Percentiles rank a stretch among this genome's conserved stretches.
Evolutionary conservation across 2,113 vertebrate genomes (phyloP).

Genomic region (Zapornia atra): DNA sequence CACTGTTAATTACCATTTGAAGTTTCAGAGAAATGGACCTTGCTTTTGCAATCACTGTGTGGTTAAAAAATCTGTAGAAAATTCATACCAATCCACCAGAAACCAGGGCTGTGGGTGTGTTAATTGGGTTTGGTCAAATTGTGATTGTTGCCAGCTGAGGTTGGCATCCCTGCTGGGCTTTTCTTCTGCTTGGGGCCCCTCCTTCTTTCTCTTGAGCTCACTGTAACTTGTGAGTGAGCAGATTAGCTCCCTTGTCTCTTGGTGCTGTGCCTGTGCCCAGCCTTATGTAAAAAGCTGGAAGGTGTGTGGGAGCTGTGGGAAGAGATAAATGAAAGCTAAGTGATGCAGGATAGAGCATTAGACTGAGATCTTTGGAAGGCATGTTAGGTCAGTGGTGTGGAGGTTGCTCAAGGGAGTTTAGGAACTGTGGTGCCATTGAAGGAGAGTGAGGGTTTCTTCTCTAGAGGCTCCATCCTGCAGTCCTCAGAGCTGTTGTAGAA

Average conservation of each 20-base stretch:
- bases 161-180: not conserved
- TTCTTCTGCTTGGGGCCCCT: not conserved
- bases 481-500: not conserved
- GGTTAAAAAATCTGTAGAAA: not conserved
- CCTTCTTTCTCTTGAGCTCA: not conserved
- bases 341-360: accelerated
- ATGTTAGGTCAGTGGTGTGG: not conserved
- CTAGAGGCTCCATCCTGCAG: not conserved
- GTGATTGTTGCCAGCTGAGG: not conserved
- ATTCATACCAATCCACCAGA: not conserved
- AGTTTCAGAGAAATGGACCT: not conserved
- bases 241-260: accelerated
- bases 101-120: not conserved
- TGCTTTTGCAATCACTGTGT: not conserved
- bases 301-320: not conserved
- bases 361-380: not conserved
- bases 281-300: not conserved
- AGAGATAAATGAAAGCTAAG: not conserved
- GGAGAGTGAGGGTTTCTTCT: not conserved
- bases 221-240: not conserved
- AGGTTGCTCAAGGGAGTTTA: not conserved
- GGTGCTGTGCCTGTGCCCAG: not conserved
- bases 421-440: not conserved
- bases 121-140: not conserved
- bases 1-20: not conserved